Base-by-base conservation (phyloP, 2,797 vertebrate genomes). In the Emys orbicularis region DNA sequence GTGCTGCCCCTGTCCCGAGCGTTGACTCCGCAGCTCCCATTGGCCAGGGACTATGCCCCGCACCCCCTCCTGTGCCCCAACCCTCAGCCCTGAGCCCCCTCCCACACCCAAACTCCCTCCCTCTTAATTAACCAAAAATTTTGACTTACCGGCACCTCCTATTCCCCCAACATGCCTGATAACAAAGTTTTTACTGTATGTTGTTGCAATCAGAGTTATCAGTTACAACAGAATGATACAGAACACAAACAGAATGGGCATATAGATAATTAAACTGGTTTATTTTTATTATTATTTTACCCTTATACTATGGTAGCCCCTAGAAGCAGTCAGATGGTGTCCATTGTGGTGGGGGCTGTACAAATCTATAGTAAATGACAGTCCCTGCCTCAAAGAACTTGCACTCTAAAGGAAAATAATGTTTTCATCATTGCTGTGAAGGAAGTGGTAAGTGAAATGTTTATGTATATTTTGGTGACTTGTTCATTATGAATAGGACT, bases 401-500 rank as follows among this genome's bases (percentile, higher is more conserved):
- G 79, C 91, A 1, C 93, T 86, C 56, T 77, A 44, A 8, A 79
- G 84, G 68, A 84, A 92, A 68, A 65, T 8, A 65, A 83, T 96
- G 56, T 77, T 41, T 82, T 90, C 83, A 41, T 84, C 29, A 4
- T 88, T 90, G 81, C 83, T 23, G 2, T 59, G 50, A 37, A 61
- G 29, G 47, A 89, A 47, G 83, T 6, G 86, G 85, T 29, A 41
- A 77, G 56, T 37, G n/a, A 92, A 77, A 77, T 94, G 59, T 21
- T 88, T 44, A n/a, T 3, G 25, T 56, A 2, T 61, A 6, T 90
- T 91, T 93, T 94, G 37, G 37, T 57, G 81, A 16, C 2, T 6
- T 87, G n/a, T 57, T 53, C 16, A 9, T 93, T 84, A 94, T 83
- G 88, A 91, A 65, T 34, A 15, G 8, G 34, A 2, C 31, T 65